Base-by-base conservation (phyloP, 2,113 vertebrate species). In the Mugil cephalus region DNA sequence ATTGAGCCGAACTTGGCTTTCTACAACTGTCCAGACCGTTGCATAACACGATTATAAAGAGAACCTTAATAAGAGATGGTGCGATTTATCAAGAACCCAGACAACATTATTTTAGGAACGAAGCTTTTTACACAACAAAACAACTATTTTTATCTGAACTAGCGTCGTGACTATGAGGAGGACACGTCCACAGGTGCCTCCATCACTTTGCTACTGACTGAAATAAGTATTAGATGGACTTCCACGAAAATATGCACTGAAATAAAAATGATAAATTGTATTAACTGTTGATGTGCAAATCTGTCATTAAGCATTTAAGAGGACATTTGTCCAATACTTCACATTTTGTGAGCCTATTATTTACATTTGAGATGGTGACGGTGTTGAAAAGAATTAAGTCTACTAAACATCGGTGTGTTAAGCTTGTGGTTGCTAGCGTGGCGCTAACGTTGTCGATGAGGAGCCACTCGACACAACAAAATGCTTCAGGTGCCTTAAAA, bases 1-100 rank as follows among this genome's bases (percentile, higher is more conserved):
- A 51, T 43, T 36, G 34, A 52, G 48, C 51, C 53, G 42, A 56
- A 48, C 38, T 8, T 15, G 7, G 4, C 40, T 51, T 36, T 71
- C 40, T 24, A 70, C 1, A 0, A 38, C n/a, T 59, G 46, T n/a
- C 13, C 40, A 63, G 58, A 9, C n/a, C 58, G 15, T 72, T 80
- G 34, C 13, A n/a, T 56, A 60, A 73, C 10, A 52, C 21, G 19
- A 38, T 55, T 61, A 69, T 51, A 59, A 66, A 72, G 60, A 46
- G 30, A 63, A 17, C 51, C 24, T 64, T 61, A 13, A 24, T 56
- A 15, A 46, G 2, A 55, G 3, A 1, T 15, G 3, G 11, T 35
- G 15, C 56, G 19, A 66, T 40, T 68, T 46, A 67, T 30, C 21
- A 58, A 24, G 46, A 79, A 54, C 15, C 2, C 11, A 30, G 24